These are phyloP conservation scores for Ochotona princeps DNA, from an alignment of 2,113 vertebrate species.

Conservation along the genomic window DNA sequence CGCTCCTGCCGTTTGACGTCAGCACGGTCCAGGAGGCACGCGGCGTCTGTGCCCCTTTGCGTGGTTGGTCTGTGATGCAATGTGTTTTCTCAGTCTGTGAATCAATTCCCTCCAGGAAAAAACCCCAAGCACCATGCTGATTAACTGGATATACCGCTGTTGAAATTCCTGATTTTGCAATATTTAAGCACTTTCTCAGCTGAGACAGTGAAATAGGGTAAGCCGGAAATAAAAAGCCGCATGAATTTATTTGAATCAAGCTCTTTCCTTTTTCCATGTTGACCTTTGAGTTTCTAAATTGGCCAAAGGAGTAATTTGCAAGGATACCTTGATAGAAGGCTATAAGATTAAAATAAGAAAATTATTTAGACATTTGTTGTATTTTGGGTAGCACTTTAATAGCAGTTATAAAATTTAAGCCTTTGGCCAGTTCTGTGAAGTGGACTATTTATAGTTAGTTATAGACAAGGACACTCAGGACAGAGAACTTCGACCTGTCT, in stretches of 20 bases:
- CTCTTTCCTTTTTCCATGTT: slow-evolving; percentile 62
- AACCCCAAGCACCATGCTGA: slow-evolving; percentile 27
- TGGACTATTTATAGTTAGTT: slow-evolving; percentile 9
- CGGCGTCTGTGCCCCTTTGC: background rate
- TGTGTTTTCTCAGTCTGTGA: slow-evolving; percentile 39
- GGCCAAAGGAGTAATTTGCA: slow-evolving; percentile 68
- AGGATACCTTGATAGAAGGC: slow-evolving; percentile 67
- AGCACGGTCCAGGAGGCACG: background rate
- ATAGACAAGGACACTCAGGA: background rate
- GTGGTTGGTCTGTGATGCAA: slow-evolving; percentile 46
- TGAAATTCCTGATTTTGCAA: slow-evolving; percentile 48
- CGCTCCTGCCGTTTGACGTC: slow-evolving; percentile 29
- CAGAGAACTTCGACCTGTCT: background rate
- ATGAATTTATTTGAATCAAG: slow-evolving; percentile 51
- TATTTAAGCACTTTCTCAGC: slow-evolving; percentile 69
- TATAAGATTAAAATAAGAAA: background rate
- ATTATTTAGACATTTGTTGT: slow-evolving; percentile 66
- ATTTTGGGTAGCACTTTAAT: slow-evolving; percentile 60
- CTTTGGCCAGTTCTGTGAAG: slow-evolving; percentile 10
- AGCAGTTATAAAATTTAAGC: slow-evolving; percentile 28
- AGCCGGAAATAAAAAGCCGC: slow-evolving; percentile 66
- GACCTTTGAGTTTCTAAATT: slow-evolving; percentile 74
- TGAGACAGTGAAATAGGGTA: slow-evolving; percentile 61
- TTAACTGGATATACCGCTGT: slow-evolving; percentile 46
- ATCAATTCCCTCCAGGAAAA: slow-evolving; percentile 66